phyloP scores from a whole-genome alignment of 2,888 invertebrate species.

The Gymnoscelis rufifasciata region DNA sequence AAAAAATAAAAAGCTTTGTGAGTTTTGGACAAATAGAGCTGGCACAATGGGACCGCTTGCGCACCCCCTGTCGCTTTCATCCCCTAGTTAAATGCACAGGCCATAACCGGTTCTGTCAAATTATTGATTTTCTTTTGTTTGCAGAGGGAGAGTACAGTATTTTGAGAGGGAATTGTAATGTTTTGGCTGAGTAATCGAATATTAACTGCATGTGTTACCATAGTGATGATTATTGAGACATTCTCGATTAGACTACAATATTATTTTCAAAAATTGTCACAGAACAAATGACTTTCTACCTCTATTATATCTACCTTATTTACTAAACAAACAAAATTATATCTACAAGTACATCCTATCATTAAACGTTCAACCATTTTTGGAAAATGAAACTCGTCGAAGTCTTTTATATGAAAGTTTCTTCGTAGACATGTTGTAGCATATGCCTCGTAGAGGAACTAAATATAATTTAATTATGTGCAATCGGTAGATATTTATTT shows the following conservation, averaged over 20 bases:
- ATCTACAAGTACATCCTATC: rapidly evolving
- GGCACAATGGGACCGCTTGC: conserved; percentile 22
- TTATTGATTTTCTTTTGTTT: conserved; percentile 24
- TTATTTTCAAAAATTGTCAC: no score
- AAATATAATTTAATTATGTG: neutral
- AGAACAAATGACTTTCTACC: no score
- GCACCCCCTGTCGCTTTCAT: conserved; percentile 25
- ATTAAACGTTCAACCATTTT: conserved; percentile 3
- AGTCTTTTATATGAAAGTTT: conserved; percentile 14
- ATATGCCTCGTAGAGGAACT: neutral
- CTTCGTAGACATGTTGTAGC: conserved; percentile 5
- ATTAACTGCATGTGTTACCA: no score
- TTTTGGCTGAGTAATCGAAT: conserved; percentile 3
- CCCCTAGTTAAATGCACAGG: conserved; percentile 19
- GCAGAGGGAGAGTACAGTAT: neutral
- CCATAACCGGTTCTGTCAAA: conserved; percentile 22
- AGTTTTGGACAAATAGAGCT: conserved; percentile 14
- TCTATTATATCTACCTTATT: no score
- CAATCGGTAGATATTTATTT: no score
- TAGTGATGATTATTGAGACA: no score
- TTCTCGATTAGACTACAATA: no score
- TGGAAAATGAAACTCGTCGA: conserved; percentile 17
- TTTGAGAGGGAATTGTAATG: conserved; percentile 2
- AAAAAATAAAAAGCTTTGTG: conserved; percentile 11
- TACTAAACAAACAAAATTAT: neutral